A percentile compares a stretch with the other conserved stretches of the same genome.
phyloP scores from a whole-genome alignment of 2,888 invertebrate species.

The Epirrhoe alternata region DNA sequence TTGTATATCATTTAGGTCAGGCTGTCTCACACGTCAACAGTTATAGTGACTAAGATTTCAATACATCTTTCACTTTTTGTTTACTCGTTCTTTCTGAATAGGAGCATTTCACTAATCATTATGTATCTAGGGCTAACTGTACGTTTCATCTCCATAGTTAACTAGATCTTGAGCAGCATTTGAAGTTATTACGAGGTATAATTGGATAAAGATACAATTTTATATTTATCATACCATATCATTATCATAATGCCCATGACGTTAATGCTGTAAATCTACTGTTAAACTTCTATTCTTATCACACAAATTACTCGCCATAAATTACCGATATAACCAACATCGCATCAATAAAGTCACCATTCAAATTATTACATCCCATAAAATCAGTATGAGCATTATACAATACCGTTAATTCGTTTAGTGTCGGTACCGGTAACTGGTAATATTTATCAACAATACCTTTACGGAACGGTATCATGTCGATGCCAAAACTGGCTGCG shows the following conservation, averaged over 20 bases:
- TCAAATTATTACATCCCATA: constrained; percentile 4
- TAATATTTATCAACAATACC: constrained; percentile 22
- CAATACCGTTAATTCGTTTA: constrained; percentile 19
- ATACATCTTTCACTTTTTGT: constrained; percentile 31
- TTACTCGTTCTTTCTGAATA: constrained; percentile 18
- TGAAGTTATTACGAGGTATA: not conserved
- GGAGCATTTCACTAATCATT: constrained; percentile 28
- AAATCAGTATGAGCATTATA: constrained; percentile 12
- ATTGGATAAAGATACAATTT: not conserved
- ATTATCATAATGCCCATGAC: not conserved
- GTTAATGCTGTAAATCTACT: not conserved
- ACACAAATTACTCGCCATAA: not conserved
- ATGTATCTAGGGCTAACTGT: constrained; percentile 42
- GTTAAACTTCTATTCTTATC: not conserved
- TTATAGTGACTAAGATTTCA: constrained; percentile 19
- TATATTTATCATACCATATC: not conserved
- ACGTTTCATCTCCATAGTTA: constrained; percentile 11
- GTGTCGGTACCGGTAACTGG: constrained; percentile 15
- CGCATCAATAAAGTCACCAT: constrained; percentile 9
- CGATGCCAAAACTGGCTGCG: constrained; percentile 12
- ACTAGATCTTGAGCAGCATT: not conserved
- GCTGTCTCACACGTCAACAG: constrained; percentile 15
- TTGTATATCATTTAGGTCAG: constrained; percentile 16
- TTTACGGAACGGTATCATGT: constrained; percentile 10
- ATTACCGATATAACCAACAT: not conserved